Conservation (phyloP, 2,888 invertebrate genomes). For the Pterobdella sp. region DNA sequence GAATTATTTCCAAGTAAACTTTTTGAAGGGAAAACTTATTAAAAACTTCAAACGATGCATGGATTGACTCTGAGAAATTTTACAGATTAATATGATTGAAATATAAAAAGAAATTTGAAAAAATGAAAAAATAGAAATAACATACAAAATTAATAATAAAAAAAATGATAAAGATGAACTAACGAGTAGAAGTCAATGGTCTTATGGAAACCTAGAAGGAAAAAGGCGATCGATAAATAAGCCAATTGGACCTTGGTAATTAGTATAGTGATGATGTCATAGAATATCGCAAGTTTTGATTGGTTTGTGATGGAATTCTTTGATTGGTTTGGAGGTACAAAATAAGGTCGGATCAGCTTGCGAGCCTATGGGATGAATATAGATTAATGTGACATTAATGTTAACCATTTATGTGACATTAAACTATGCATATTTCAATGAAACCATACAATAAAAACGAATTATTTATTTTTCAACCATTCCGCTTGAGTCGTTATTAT, state of each 20-base stretch:
- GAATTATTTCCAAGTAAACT: too few relatives aligned
- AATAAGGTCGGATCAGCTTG: background rate
- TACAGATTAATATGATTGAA: background rate
- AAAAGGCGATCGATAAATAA: background rate
- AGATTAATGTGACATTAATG: too few relatives aligned
- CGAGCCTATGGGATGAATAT: background rate
- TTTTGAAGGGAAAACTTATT: too few relatives aligned
- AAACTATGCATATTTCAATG: too few relatives aligned
- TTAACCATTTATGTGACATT: too few relatives aligned
- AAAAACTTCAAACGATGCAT: too few relatives aligned
- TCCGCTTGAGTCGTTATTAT: too few relatives aligned
- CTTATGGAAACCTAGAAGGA: background rate
- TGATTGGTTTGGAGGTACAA: constrained; percentile 12
- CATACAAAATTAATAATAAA: background rate
- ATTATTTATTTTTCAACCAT: too few relatives aligned
- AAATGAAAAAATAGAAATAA: background rate
- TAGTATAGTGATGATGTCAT: background rate
- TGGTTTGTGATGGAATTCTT: background rate
- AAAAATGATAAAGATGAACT: background rate
- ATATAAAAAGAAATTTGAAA: background rate
- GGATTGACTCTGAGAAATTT: background rate
- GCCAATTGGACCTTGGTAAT: constrained; percentile 3
- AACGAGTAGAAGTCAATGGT: background rate
- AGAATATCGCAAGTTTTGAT: background rate
- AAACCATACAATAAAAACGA: too few relatives aligned